Conservation (phyloP, 2,797 vertebrate genomes). For the Semotilus atromaculatus region DNA sequence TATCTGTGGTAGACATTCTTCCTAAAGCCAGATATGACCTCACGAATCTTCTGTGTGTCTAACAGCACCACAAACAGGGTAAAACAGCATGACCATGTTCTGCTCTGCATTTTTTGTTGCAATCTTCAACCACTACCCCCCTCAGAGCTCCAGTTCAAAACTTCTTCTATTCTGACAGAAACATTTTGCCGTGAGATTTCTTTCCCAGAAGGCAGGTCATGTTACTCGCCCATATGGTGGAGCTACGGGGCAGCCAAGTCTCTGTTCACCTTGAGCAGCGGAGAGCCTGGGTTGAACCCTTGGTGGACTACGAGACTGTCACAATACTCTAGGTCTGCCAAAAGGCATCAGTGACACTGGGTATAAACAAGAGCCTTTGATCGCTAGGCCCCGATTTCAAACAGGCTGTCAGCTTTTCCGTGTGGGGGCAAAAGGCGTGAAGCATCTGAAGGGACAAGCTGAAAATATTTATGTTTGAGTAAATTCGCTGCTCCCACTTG, state of each 20-base stretch:
- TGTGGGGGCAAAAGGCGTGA: slow-evolving; percentile 66
- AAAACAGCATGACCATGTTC: slow-evolving; percentile 40
- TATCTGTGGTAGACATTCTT: not conserved
- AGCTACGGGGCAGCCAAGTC: slow-evolving; percentile 61
- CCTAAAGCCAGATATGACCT: slow-evolving; percentile 21
- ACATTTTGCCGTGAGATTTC: slow-evolving; percentile 62
- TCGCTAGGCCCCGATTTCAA: slow-evolving; percentile 72
- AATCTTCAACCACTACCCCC: slow-evolving; percentile 32
- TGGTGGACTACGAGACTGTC: slow-evolving; percentile 71
- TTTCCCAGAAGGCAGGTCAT: slow-evolving; percentile 48
- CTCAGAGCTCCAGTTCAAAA: slow-evolving; percentile 43
- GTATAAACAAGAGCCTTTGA: slow-evolving; percentile 79
- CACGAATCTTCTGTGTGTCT: slow-evolving; percentile 20
- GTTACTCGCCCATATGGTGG: slow-evolving; percentile 64
- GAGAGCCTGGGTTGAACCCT: slow-evolving; percentile 60
- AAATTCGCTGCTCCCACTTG: slow-evolving; percentile 68
- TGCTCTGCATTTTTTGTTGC: slow-evolving; percentile 41
- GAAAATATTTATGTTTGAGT: slow-evolving; percentile 72
- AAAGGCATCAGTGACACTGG: slow-evolving; percentile 71
- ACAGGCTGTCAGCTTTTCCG: slow-evolving; percentile 72
- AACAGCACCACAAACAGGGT: slow-evolving; percentile 33
- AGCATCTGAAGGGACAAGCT: slow-evolving; percentile 72
- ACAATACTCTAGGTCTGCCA: slow-evolving; percentile 72
- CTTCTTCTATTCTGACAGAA: slow-evolving; percentile 59
- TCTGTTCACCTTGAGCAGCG: slow-evolving; percentile 67